Conservation (phyloP, 2,113 vertebrate genomes). For the Tonatia bakeri region DNA sequence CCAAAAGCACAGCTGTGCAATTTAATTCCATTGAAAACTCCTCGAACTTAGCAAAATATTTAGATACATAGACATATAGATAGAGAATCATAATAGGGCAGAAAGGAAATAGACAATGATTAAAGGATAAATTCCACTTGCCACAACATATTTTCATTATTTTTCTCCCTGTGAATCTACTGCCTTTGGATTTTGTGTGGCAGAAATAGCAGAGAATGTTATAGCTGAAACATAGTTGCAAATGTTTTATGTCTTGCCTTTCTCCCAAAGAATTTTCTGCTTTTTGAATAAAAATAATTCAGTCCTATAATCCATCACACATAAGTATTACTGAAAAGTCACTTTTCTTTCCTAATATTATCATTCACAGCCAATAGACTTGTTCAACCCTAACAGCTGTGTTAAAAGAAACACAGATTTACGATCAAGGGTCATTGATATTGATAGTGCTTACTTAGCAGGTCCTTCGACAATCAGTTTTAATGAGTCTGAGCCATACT, state of each 20-base stretch:
- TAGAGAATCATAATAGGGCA: slow-evolving; percentile 26
- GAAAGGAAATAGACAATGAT: slow-evolving; percentile 51
- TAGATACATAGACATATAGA: slow-evolving; percentile 45
- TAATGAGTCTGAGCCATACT: slow-evolving; percentile 58
- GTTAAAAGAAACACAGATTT: slow-evolving; percentile 59
- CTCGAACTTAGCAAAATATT: slow-evolving; percentile 67
- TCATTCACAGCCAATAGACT: not conserved
- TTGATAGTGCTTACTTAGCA: slow-evolving; percentile 49
- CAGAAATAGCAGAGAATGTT: not conserved
- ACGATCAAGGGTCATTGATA: slow-evolving; percentile 65
- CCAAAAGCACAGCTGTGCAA: slow-evolving; percentile 57
- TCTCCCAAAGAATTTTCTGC: not conserved
- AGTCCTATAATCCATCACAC: not conserved
- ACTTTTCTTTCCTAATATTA: slow-evolving; percentile 27
- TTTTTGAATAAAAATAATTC: slow-evolving; percentile 56
- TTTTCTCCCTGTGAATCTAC: not conserved
- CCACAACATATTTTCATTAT: slow-evolving; percentile 49
- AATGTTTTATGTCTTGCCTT: not conserved
- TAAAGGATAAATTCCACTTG: slow-evolving; percentile 68
- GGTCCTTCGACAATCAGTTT: slow-evolving; percentile 62
- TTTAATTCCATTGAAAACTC: slow-evolving; percentile 64
- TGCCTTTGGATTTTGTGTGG: not conserved
- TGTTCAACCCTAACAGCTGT: not conserved
- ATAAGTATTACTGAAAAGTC: slow-evolving; percentile 17
- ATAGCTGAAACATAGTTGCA: not conserved